Evolutionary conservation across 2,888 invertebrate species (phyloP).

Genomic region (Acanthosepion pharaonis): DNA sequence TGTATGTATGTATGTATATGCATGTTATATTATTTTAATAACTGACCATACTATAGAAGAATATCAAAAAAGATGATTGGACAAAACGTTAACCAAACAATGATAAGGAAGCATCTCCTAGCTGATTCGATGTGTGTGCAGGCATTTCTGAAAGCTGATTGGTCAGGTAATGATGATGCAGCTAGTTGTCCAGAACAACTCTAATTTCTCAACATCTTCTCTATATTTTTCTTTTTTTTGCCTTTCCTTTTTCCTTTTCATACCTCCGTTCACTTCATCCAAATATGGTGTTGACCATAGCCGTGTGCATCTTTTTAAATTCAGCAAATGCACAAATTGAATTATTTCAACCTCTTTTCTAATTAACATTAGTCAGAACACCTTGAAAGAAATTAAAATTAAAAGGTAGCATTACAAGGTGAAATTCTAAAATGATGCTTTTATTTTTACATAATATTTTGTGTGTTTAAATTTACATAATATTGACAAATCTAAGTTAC

Average conservation of each 20-base stretch:
- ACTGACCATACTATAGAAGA: background rate
- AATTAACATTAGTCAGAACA: constrained; percentile 33
- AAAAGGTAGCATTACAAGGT: constrained; percentile 33
- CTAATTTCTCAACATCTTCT: background rate
- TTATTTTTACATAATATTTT: background rate
- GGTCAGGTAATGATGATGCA: constrained; percentile 17
- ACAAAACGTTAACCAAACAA: constrained; percentile 22
- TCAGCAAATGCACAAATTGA: constrained; percentile 33
- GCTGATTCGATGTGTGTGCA: constrained; percentile 33
- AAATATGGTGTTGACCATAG: background rate
- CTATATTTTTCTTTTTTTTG: background rate
- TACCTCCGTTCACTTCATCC: background rate
- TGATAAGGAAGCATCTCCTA: constrained; percentile 17
- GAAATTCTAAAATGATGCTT: background rate
- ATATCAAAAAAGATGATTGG: constrained; percentile 6
- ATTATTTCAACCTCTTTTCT: constrained; percentile 33
- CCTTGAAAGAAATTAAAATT: constrained; percentile 33
- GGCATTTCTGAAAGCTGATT: constrained; percentile 12
- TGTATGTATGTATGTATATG: background rate
- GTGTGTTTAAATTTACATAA: background rate
- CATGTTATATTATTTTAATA: background rate
- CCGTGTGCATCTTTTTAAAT: constrained; percentile 33
- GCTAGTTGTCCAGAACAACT: constrained; percentile 33
- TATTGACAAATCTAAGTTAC: background rate
- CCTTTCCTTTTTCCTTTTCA: background rate